Evolutionary conservation across 2,797 vertebrate genomes (phyloP).

Genomic region (Crenichthys baileyi): DNA sequence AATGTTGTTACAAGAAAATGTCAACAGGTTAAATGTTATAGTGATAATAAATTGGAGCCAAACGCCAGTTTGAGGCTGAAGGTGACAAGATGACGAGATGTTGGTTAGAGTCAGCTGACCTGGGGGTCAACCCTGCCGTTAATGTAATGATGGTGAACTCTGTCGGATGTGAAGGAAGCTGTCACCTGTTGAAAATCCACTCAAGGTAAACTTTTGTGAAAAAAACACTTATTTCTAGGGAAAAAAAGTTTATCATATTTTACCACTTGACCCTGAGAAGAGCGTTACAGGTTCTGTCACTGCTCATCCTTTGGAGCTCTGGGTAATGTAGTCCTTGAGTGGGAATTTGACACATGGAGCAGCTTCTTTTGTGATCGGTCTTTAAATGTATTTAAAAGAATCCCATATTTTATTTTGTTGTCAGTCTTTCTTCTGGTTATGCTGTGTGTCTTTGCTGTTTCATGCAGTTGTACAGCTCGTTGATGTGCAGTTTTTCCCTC

Average conservation of each 20-base stretch:
- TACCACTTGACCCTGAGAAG: neutral
- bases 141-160: constrained; percentile 16
- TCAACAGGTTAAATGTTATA: neutral
- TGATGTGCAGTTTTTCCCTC: constrained; percentile 46
- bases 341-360: constrained; percentile 9
- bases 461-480: constrained; percentile 54
- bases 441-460: constrained; percentile 19
- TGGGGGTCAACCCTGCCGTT: constrained; percentile 19
- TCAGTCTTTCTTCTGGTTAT: constrained; percentile 18
- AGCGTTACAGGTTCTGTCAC: constrained; percentile 2
- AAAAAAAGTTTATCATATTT: neutral
- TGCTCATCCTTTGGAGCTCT: constrained; percentile 25
- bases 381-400: constrained; percentile 14
- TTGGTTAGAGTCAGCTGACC: constrained; percentile 11
- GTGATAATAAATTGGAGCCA: neutral
- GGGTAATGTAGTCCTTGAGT: constrained; percentile 36
- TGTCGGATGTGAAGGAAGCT: constrained; percentile 23
- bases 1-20: neutral
- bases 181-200: constrained; percentile 31
- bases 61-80: neutral
- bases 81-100: constrained; percentile 43
- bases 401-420: neutral
- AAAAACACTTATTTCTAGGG: neutral
- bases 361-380: constrained; percentile 27
- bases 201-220: neutral